Base-by-base conservation (phyloP, 2,113 vertebrate genomes). In the Peucedramus taeniatus region DNA sequence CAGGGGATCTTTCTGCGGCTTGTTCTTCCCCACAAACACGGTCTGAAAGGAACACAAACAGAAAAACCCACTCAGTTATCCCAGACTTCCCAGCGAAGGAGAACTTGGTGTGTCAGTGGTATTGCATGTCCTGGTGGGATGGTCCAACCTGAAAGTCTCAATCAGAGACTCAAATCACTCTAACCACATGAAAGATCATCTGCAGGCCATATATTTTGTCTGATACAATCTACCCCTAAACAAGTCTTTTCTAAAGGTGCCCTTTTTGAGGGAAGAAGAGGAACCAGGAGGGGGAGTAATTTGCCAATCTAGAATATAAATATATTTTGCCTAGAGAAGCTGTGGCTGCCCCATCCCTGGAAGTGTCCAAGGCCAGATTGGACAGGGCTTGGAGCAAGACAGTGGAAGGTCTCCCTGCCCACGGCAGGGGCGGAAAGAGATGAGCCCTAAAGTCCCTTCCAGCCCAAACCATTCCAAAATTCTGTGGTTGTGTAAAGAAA, bases 11-110 rank as follows among this genome's bases (percentile, higher is more conserved):
- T 98, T 98, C 50, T 97, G 97, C 0, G 94, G 97, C 93, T 98
- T 99, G 78, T 76, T 98, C 97, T 98, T 99, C 65, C 93, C 96
- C 5, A 97, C 92, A 76, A 99, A 99, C 50, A 99, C 89, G 0
- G 98, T 98, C 99, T 99, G 95, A 59, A 91, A 87, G 72, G 72
- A 91, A 22, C 3, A 22, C 3, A 12, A 50, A 63, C 60, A 82
- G 6, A 59, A 57, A 79, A 83, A 8, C 2, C 6, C 0, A 0
- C n/a, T 63, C 31, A 2, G 57, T 82, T 68, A 61, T 13, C 33
- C 40, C 27, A 47, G 18, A 22, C 16, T 49, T 65, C 10, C 33
- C 68, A 45, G 6, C 0, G 0, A 40, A 44, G 19, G 21, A 47
- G 47, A 84, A 51, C 13, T 22, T 2, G 4, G 23, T 57, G 23